Evolutionary conservation across 2,888 invertebrate genomes (phyloP), one percentile per base, ranked within the genome.

Genomic region (Lithophane socia): DNA sequence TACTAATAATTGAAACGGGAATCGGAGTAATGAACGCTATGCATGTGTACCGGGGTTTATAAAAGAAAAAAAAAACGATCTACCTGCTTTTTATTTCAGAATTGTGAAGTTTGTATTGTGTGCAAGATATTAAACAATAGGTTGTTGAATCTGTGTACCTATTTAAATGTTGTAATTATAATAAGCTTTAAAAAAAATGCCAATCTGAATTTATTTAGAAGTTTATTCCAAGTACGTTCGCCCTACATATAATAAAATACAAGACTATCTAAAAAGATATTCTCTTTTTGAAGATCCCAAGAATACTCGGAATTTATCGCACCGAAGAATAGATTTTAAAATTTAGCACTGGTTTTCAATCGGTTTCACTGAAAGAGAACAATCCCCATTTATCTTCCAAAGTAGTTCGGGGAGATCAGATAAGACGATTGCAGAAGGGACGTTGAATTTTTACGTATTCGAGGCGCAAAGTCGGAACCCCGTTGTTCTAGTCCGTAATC

Each of bases 381-480:
- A 94, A 93, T 94, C 88, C 90, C 92, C 93, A 94, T 95, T 94
- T 94, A 94, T 95, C 93, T 93, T 92, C 80, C 84, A 87, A 91
- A 93, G 92, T 92, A 93, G 91, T 93, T 92, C 89, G 85, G 85
- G 87, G 83, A 90, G 91, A 94, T 94, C 93, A 92, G 94, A 93
- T 94, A 94, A 94, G 92, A 88, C 90, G 92, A 93, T 93, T 92
- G 86, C 87, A 88, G 88, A 86, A 86, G 88, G 88, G 90, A 91
- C 90, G 89, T 87, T 88, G 91, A 91, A 92, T 92, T 94, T 93
- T 93, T 92, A 91, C 87, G 91, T 91, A 93, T 92, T 93, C 91
- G 86, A 89, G 85, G 90, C 88, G 90, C 80, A 85, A 90, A 91
- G 89, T 89, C 87, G 78, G 80, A 86, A 84, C 77, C 82, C 81